These are phyloP conservation scores for Acanthopagrus latus DNA, from an alignment of 2,797 vertebrate genomes.

Conservation along the genomic window DNA sequence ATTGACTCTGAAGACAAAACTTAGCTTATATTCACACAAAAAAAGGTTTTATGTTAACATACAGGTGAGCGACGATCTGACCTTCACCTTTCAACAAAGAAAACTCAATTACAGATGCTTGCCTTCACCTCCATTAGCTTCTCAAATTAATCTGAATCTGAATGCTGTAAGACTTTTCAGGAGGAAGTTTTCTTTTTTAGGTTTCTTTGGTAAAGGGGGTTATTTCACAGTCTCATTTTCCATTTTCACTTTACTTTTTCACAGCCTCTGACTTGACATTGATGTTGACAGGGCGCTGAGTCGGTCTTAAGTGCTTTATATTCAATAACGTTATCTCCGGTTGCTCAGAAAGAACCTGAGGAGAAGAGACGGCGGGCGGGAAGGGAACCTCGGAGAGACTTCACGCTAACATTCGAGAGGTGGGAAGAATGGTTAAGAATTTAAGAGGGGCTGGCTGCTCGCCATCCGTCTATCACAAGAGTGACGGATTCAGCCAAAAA, in stretches of 20 bases:
- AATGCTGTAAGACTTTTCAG: conserved; percentile 14
- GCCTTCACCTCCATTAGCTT: background rate
- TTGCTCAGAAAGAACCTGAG: conserved; percentile 47
- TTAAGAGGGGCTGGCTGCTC: conserved; percentile 41
- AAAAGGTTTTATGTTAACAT: background rate
- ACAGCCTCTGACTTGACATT: conserved; percentile 53
- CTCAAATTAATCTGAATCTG: background rate
- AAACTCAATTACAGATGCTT: background rate
- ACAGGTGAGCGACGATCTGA: background rate
- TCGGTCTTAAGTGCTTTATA: conserved; percentile 51
- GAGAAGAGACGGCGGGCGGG: conserved; percentile 37
- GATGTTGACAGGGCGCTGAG: conserved; percentile 51
- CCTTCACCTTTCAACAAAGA: background rate
- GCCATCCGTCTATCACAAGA: conserved; percentile 30
- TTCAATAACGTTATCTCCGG: conserved; percentile 64
- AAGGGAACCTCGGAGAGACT: conserved; percentile 32
- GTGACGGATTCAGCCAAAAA: conserved; percentile 42
- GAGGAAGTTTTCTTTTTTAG: conserved; percentile 23
- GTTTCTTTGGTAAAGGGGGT: conserved; percentile 3
- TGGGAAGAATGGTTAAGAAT: conserved; percentile 38
- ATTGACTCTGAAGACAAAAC: background rate
- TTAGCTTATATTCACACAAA: conserved; percentile 6
- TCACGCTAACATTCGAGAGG: conserved; percentile 43
- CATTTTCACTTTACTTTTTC: conserved; percentile 29
- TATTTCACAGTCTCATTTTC: conserved; percentile 53